Evolutionary conservation across 2,797 vertebrate genomes (phyloP).

Genomic region (Phoxinus dragarum): DNA sequence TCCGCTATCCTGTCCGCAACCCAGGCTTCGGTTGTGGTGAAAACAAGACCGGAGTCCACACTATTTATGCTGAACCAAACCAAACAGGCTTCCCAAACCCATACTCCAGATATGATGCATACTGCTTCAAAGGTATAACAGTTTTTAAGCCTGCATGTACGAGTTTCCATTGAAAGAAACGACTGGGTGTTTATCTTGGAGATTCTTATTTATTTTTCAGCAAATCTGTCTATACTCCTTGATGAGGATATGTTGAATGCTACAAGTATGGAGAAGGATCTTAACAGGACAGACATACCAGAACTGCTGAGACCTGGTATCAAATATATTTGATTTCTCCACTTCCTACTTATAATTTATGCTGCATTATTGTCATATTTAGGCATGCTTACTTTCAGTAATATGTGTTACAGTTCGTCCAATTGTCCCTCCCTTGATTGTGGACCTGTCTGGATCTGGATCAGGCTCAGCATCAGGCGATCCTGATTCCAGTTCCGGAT

Average conservation of each 20-base stretch:
- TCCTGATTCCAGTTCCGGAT: conserved; percentile 55
- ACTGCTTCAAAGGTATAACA: conserved; percentile 88
- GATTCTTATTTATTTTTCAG: conserved; percentile 37
- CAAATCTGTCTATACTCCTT: conserved; percentile 43
- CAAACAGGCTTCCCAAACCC: conserved; percentile 90
- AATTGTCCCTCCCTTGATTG: conserved; percentile 67
- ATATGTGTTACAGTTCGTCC: conserved; percentile 59
- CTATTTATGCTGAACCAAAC: conserved; percentile 85
- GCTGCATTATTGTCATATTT: not conserved
- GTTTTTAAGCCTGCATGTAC: not conserved
- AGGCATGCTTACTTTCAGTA: conserved; percentile 7
- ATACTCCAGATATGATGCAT: conserved; percentile 87
- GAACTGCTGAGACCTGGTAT: conserved; percentile 53
- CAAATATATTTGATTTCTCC: not conserved
- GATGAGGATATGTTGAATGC: conserved; percentile 41
- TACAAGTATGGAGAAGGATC: conserved; percentile 9
- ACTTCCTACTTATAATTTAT: not conserved
- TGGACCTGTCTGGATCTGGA: conserved; percentile 68
- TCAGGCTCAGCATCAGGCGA: conserved; percentile 42
- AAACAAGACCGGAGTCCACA: conserved; percentile 85
- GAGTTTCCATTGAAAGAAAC: not conserved
- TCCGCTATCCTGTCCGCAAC: conserved; percentile 89
- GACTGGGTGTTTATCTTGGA: not conserved
- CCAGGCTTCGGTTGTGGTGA: conserved; percentile 86
- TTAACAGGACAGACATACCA: conserved; percentile 45